Percentiles rank a stretch among this genome's conserved stretches.
These are phyloP conservation scores for Sylvietta virens DNA, from an alignment of 2,113 vertebrate genomes.

Conservation along the genomic window DNA sequence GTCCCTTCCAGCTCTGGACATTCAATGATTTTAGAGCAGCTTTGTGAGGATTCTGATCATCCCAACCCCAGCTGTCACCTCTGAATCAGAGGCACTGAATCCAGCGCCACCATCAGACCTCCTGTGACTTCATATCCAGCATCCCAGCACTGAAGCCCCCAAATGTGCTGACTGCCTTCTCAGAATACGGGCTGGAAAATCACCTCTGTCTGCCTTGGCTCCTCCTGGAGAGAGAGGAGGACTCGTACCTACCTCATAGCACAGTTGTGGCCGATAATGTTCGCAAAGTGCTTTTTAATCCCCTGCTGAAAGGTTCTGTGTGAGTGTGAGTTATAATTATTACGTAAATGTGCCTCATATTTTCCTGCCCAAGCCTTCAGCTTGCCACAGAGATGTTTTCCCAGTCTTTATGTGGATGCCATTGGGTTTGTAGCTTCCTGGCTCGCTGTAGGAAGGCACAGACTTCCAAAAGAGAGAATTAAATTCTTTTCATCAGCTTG, in stretches of 20 bases:
- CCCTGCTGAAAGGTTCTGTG: conserved; percentile 46
- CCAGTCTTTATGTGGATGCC: conserved; percentile 42
- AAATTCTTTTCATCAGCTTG: not conserved
- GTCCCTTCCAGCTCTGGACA: not conserved
- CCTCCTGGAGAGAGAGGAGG: not conserved
- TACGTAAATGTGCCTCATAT: conserved; percentile 40
- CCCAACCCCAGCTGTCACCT: not conserved
- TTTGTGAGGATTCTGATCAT: not conserved
- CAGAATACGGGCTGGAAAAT: not conserved
- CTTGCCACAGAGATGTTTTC: conserved; percentile 41
- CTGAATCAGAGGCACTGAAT: not conserved
- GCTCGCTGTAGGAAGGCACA: not conserved
- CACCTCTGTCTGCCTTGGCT: not conserved
- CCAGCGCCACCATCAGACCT: not conserved
- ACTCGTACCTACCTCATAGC: conserved; percentile 17
- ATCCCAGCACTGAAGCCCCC: rapidly evolving
- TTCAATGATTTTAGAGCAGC: not conserved
- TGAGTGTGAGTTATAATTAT: conserved; percentile 54
- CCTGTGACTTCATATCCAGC: not conserved
- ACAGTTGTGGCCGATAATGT: conserved; percentile 21
- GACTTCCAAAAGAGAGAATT: conserved; percentile 1
- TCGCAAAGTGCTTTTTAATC: conserved; percentile 60
- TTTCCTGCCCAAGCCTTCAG: conserved; percentile 27
- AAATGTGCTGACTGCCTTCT: not conserved
- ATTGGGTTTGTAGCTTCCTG: conserved; percentile 50